phyloP scores from a whole-genome alignment of 2,888 invertebrate species.

The Pristionchus maxplancki region DNA sequence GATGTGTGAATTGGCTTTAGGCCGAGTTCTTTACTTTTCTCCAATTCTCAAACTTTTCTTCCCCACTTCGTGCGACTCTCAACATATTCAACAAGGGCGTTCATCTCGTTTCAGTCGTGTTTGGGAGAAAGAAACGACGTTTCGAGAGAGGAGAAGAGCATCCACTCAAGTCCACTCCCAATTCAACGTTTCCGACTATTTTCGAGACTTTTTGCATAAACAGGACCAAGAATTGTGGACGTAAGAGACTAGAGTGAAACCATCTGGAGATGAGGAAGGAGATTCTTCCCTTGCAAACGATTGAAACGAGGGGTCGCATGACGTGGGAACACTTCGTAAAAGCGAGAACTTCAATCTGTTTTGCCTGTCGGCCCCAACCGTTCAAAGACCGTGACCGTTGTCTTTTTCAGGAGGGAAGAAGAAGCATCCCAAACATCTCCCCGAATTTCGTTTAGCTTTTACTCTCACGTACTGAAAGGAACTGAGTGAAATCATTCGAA shows the following conservation, averaged over 20 bases:
- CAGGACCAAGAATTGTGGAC: background rate
- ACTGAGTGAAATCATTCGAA: background rate
- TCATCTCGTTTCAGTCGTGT: slow-evolving; percentile 27
- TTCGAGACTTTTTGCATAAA: slow-evolving; percentile 38
- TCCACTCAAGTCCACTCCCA: slow-evolving; percentile 6
- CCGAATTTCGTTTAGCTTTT: background rate
- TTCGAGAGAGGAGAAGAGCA: background rate
- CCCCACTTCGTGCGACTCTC: background rate
- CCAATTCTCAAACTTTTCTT: background rate
- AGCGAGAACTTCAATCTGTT: slow-evolving; percentile 31
- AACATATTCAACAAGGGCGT: slow-evolving; percentile 39
- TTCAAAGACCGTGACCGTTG: slow-evolving; percentile 20
- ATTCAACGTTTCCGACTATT: background rate
- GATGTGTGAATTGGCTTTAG: background rate
- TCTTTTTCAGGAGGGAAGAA: background rate
- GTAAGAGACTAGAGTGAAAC: slow-evolving; percentile 30
- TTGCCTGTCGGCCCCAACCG: background rate
- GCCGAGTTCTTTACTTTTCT: background rate
- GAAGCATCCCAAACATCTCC: background rate
- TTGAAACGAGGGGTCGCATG: background rate
- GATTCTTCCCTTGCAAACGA: background rate
- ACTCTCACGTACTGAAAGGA: background rate
- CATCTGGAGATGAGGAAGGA: slow-evolving; percentile 5
- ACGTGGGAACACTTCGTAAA: background rate
- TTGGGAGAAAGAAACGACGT: slow-evolving; percentile 26